phyloP scores from a whole-genome alignment of 92 coral and sea anemone species.

The Desmophyllum pertusum region DNA sequence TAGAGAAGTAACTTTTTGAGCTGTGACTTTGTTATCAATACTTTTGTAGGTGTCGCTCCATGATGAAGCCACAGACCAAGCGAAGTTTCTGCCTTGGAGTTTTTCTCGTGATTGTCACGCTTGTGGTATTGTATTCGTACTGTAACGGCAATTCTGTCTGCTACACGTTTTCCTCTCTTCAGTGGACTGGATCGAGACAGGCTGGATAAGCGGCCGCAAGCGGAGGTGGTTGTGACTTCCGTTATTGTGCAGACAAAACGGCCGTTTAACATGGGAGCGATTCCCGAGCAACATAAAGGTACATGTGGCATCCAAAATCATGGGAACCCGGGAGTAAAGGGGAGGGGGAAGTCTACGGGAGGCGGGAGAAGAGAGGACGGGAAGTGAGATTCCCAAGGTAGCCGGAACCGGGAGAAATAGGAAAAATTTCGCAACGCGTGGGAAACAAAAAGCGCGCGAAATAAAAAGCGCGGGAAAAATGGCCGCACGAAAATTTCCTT shows the following conservation, averaged over 20 bases:
- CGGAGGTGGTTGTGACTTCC: conserved; percentile 66
- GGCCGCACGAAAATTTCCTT: neutral
- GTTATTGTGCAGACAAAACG: conserved; percentile 55
- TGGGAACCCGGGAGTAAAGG: no score
- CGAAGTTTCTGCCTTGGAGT: conserved; percentile 57
- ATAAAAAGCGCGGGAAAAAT: neutral
- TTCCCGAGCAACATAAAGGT: conserved; percentile 20
- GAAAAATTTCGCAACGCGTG: no score
- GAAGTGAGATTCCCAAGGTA: no score
- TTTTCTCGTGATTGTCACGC: conserved; percentile 69
- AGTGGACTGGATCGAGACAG: conserved; percentile 66
- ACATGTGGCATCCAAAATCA: neutral
- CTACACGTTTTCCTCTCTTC: conserved; percentile 84
- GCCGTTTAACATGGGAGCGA: conserved; percentile 19
- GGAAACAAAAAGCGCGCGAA: neutral
- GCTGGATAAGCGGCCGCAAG: conserved; percentile 17
- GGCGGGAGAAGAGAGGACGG: no score
- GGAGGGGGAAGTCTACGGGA: no score
- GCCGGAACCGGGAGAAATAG: no score
- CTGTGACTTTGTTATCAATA: neutral
- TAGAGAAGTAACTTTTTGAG: no score
- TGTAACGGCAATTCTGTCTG: conserved; percentile 81
- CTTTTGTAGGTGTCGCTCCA: conserved; percentile 16
- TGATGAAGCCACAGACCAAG: conserved; percentile 76
- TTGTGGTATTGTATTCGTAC: conserved; percentile 81